Evolutionary conservation across 2,113 vertebrate species (phyloP), one percentile per base, ranked within the genome.

Genomic region (Labrus mixtus): DNA sequence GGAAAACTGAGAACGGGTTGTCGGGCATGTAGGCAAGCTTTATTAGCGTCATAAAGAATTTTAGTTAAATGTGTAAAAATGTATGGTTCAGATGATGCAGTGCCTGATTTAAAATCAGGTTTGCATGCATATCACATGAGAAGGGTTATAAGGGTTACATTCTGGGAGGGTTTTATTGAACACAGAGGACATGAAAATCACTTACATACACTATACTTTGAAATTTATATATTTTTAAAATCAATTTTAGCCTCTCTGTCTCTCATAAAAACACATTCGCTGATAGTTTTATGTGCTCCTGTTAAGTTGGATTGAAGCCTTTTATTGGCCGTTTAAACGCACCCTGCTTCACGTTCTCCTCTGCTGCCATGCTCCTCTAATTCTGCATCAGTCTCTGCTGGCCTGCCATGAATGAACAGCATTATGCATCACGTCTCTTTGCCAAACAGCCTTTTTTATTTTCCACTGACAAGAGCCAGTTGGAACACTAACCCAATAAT

Each of bases 371-470:
- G 25, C 54, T 22, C 53, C 68, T 73, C 50, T 48, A 59, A 17
- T 45, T 33, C 60, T 77, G 58, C 68, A 81, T 72, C 76, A 60
- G 60, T 69, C 48, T 83, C 64, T 12, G 41, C 39, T 37, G 29
- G 56, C 71, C 8, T 20, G 10, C 16, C 41, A 57, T 78, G 77
- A 77, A 56, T 39, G 59, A 58, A 71, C 43, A 41, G 39, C 56
- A 76, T 76, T 56, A 75, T 77, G 51, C 72, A 78, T 84, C 60
- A 48, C 0, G 46, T 41, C 69, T 29, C 45, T 62, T 61, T 78
- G 76, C 58, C 68, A 89, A 59, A 76, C 39, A 75, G 37, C 68
- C 74, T 73, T 87, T 73, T 87, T 84, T 2, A 72, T 68, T 79
- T 83, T 83, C 72, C 76, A 76, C 20, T 57, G 33, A 58, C 50